A percentile compares a stretch with the other conserved stretches of the same genome.
Evolutionary conservation across 1,140 invertebrate genomes (phyloP).

Genomic region (Ceratina australensis): DNA sequence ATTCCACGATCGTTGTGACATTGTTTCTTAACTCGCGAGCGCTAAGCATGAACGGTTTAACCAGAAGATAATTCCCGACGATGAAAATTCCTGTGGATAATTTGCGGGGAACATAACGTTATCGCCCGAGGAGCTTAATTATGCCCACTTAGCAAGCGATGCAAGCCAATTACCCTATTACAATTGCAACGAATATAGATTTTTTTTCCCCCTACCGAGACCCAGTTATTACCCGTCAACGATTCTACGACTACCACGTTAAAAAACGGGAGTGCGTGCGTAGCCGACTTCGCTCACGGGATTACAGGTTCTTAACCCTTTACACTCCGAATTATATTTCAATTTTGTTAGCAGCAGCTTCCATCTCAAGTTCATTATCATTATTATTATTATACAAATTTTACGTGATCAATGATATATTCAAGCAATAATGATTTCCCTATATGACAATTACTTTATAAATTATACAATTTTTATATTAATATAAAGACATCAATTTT

Average conservation of each 20-base stretch:
- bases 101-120: neutral
- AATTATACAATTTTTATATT: too few species aligned
- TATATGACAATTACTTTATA: too few species aligned
- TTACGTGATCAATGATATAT: too few species aligned
- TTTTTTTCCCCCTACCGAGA: neutral
- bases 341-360: too few species aligned
- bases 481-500: too few species aligned
- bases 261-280: neutral
- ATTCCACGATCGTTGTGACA: conserved; percentile 33
- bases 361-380: too few species aligned
- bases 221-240: neutral
- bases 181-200: neutral
- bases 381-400: too few species aligned
- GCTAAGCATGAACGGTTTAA: too few species aligned
- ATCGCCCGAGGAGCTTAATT: neutral
- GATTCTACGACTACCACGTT: neutral
- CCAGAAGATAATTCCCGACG: neutral
- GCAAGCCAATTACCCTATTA: neutral
- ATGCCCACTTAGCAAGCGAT: neutral
- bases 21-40: conserved; percentile 18
- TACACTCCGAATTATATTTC: too few species aligned
- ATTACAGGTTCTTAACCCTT: too few species aligned
- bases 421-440: too few species aligned
- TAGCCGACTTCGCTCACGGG: too few species aligned
- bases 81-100: neutral